phyloP scores from a whole-genome alignment of 2,113 vertebrate species.

The Nerophis ophidion region DNA sequence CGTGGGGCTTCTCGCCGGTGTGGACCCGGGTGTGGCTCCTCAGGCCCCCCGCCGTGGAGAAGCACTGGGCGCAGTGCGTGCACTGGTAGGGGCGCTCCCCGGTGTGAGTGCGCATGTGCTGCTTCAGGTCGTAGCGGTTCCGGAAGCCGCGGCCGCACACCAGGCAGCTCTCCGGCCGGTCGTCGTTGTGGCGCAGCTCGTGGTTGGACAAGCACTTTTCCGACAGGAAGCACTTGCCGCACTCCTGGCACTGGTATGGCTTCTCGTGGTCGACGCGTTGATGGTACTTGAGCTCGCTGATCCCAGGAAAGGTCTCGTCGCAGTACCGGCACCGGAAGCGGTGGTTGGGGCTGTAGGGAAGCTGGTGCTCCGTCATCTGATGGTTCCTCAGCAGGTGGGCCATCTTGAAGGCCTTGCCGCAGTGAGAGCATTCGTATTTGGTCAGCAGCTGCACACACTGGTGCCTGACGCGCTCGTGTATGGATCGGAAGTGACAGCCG shows the following conservation, averaged over 20 bases:
- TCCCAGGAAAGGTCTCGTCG: slow-evolving; percentile 59
- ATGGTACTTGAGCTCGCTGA: slow-evolving; percentile 65
- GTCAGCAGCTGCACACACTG: slow-evolving; percentile 64
- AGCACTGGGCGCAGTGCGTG: slow-evolving; percentile 63
- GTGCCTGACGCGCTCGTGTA: slow-evolving; percentile 56
- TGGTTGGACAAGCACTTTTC: slow-evolving; percentile 61
- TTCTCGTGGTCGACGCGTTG: slow-evolving; percentile 64
- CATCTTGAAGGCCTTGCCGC: slow-evolving; percentile 65
- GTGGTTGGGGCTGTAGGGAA: slow-evolving; percentile 63
- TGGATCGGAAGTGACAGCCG: slow-evolving; percentile 60
- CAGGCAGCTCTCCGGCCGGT: slow-evolving; percentile 55
- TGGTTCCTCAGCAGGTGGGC: slow-evolving; percentile 63
- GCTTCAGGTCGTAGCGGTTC: slow-evolving; percentile 64
- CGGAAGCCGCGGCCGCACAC: slow-evolving; percentile 62
- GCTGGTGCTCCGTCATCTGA: slow-evolving; percentile 66
- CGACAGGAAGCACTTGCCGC: slow-evolving; percentile 64
- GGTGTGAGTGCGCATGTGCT: slow-evolving; percentile 67
- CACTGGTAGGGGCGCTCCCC: slow-evolving; percentile 68
- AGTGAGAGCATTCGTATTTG: slow-evolving; percentile 64
- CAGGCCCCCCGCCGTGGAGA: slow-evolving; percentile 61
- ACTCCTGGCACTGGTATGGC: slow-evolving; percentile 64
- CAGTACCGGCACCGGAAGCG: slow-evolving; percentile 66
- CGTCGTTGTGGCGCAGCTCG: slow-evolving; percentile 61
- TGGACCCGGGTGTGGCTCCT: slow-evolving; percentile 65
- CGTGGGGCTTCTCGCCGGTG: slow-evolving; percentile 63